A percentile compares a stretch with the other conserved stretches of the same genome.
These are phyloP conservation scores for Sylvilagus floridanus DNA, from an alignment of 2,797 vertebrate genomes.

Conservation along the genomic window DNA sequence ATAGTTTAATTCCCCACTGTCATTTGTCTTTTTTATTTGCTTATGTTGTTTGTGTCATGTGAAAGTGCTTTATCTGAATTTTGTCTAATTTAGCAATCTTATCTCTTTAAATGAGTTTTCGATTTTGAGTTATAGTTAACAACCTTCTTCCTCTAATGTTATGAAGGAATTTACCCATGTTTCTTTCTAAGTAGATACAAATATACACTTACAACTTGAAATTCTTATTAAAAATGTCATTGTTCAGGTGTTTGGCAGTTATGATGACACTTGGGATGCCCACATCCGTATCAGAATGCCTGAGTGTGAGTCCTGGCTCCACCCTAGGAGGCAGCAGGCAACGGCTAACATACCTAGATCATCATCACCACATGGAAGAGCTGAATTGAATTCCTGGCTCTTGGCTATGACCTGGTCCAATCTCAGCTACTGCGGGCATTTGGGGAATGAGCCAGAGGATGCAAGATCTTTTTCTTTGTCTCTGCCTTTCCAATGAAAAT, in stretches of 20 bases:
- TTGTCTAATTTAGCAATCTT: neutral
- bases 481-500: too few relatives aligned
- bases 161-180: neutral
- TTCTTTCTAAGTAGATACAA: conserved; percentile 38
- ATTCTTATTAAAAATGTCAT: conserved; percentile 11
- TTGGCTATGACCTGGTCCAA: too few relatives aligned
- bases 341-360: too few relatives aligned
- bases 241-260: neutral
- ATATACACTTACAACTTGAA: conserved; percentile 11
- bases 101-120: conserved; percentile 17
- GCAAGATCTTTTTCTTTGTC: too few relatives aligned
- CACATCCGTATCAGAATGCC: too few relatives aligned
- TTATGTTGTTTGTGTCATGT: neutral
- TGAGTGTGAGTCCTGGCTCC: too few relatives aligned
- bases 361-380: too few relatives aligned
- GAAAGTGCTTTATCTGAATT: conserved; percentile 31
- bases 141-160: neutral
- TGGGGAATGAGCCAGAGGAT: too few relatives aligned
- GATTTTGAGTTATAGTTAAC: conserved; percentile 30
- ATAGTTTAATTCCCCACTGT: neutral
- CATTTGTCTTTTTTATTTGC: conserved; percentile 48
- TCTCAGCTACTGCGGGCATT: too few relatives aligned
- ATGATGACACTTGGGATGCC: too few relatives aligned
- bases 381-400: too few relatives aligned
- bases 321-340: too few relatives aligned